Percentiles rank a stretch among this genome's conserved stretches.
Evolutionary conservation across 2,113 vertebrate genomes (phyloP).

Genomic region (Microtus richardsoni): DNA sequence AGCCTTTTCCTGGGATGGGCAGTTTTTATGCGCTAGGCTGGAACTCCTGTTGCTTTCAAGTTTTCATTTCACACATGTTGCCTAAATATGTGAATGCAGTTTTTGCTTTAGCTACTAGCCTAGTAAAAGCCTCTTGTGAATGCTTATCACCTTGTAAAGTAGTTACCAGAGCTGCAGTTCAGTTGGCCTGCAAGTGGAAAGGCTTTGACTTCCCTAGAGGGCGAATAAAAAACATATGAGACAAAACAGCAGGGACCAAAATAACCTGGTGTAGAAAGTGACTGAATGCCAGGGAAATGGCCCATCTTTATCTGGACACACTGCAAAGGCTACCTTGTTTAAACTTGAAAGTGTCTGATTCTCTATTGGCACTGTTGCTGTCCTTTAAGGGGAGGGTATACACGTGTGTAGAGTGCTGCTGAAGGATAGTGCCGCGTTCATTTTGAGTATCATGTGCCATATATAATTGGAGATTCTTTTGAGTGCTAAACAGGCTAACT

Average conservation of each 20-base stretch:
- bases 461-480: slow-evolving; percentile 48
- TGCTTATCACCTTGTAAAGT: slow-evolving; percentile 80
- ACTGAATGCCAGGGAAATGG: slow-evolving; percentile 54
- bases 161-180: slow-evolving; percentile 75
- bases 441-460: neutral
- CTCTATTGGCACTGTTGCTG: slow-evolving; percentile 37
- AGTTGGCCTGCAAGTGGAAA: slow-evolving; percentile 70
- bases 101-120: slow-evolving; percentile 71
- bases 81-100: slow-evolving; percentile 65
- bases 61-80: slow-evolving; percentile 71
- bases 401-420: neutral
- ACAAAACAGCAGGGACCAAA: slow-evolving; percentile 64
- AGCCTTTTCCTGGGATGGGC: neutral
- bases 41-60: slow-evolving; percentile 38
- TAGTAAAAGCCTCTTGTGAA: slow-evolving; percentile 78
- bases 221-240: slow-evolving; percentile 71
- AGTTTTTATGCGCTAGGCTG: slow-evolving; percentile 12
- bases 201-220: slow-evolving; percentile 67
- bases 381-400: neutral
- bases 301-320: slow-evolving; percentile 35
- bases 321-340: slow-evolving; percentile 56
- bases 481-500: slow-evolving; percentile 24
- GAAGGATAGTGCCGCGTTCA: slow-evolving; percentile 16
- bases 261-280: slow-evolving; percentile 72
- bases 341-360: slow-evolving; percentile 56